Conservation (phyloP, 2,113 vertebrate species). For the Clarias macrocephalus region DNA sequence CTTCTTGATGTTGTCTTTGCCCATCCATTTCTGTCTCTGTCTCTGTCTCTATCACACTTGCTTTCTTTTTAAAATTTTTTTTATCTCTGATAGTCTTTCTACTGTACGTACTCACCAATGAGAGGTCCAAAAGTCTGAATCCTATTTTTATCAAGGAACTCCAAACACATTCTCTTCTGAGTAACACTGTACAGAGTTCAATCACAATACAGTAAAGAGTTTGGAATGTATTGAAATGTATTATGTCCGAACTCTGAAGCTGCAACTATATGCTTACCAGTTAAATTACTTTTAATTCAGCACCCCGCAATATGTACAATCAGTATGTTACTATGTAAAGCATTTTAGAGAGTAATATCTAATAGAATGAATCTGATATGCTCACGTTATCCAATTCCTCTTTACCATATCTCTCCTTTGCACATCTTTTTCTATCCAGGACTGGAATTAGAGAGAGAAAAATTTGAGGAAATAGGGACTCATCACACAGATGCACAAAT, state of each 20-base stretch:
- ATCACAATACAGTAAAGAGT: not conserved
- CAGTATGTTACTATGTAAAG: not conserved
- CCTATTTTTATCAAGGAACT: not conserved
- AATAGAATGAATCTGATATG: not conserved
- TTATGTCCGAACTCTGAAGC: not conserved
- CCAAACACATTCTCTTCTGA: not conserved
- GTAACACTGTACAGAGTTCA: not conserved
- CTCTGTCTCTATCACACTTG: not conserved
- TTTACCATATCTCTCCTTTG: not conserved
- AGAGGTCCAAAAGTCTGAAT: not conserved
- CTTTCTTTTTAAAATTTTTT: not conserved
- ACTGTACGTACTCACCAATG: not conserved
- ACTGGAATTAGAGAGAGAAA: not conserved
- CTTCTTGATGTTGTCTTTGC: not conserved
- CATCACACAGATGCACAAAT: conserved; percentile 16
- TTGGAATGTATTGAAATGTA: not conserved
- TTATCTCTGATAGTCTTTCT: not conserved
- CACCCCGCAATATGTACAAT: not conserved
- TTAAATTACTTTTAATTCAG: not conserved
- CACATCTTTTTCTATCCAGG: not conserved
- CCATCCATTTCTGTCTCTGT: not conserved
- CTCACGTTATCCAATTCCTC: not conserved
- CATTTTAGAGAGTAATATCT: not conserved
- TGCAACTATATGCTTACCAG: not conserved
- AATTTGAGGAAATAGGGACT: not conserved